Conservation (phyloP, 2,888 invertebrate species). For the Bibio marci region DNA sequence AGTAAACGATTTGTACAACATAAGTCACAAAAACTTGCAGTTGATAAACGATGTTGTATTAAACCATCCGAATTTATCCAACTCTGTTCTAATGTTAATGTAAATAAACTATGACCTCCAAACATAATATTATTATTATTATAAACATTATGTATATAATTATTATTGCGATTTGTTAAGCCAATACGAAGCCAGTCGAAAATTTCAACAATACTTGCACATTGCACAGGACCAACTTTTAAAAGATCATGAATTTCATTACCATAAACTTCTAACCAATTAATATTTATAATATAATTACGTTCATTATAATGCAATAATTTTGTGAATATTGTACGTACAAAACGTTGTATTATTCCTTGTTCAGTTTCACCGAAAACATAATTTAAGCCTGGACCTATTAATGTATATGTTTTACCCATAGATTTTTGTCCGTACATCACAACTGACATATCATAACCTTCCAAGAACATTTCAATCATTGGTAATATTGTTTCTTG, state of each 20-base stretch:
- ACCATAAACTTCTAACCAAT: slow-evolving; percentile 55
- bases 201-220: slow-evolving; percentile 43
- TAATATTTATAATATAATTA: slow-evolving; percentile 46
- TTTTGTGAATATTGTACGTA: slow-evolving; percentile 52
- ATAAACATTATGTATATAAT: too few relatives aligned
- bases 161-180: slow-evolving; percentile 37
- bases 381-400: slow-evolving; percentile 47
- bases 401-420: slow-evolving; percentile 56
- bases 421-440: slow-evolving; percentile 47
- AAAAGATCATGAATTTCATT: slow-evolving; percentile 44
- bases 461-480: slow-evolving; percentile 48
- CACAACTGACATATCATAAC: slow-evolving; percentile 58
- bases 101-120: slow-evolving; percentile 47
- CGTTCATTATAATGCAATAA: slow-evolving; percentile 45
- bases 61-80: slow-evolving; percentile 49
- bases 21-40: slow-evolving; percentile 56
- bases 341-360: slow-evolving; percentile 46
- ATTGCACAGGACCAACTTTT: slow-evolving; percentile 37
- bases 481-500: slow-evolving; percentile 46
- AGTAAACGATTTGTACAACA: slow-evolving; percentile 36
- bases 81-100: slow-evolving; percentile 55
- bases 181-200: slow-evolving; percentile 54
- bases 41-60: slow-evolving; percentile 51
- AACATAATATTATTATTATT: too few relatives aligned
- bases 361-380: slow-evolving; percentile 49